phyloP scores from a whole-genome alignment of 1,140 invertebrate species.

The Lepidurus apus region DNA sequence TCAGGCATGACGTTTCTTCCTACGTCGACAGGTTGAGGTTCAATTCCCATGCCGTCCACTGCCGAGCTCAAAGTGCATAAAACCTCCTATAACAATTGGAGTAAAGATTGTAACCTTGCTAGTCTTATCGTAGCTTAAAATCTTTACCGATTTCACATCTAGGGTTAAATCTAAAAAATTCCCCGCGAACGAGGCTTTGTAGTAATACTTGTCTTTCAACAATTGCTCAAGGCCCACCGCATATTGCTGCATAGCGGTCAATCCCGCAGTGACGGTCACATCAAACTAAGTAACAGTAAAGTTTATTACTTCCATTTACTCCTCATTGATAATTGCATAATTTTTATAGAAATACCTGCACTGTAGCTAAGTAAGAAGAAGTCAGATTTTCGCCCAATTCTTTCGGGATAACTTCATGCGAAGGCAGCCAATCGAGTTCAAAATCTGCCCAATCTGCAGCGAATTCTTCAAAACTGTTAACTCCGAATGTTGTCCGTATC shows the following conservation, averaged over 20 bases:
- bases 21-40: neutral
- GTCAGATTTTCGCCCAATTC: neutral
- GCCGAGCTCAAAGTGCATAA: neutral
- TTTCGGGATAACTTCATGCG: neutral
- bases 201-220: neutral
- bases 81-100: neutral
- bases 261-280: neutral
- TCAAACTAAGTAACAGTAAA: neutral
- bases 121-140: neutral
- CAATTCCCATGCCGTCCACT: neutral
- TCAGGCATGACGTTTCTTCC: neutral
- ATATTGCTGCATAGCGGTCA: neutral
- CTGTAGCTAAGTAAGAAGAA: neutral
- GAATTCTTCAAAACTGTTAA: neutral
- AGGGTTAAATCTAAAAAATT: neutral
- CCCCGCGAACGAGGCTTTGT: neutral
- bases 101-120: neutral
- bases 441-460: neutral
- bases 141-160: neutral
- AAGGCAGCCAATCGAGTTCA: neutral
- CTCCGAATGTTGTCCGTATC: neutral
- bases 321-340: neutral
- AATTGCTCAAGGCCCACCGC: neutral
- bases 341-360: neutral
- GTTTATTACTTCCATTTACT: neutral